A percentile compares a stretch with the other conserved stretches of the same genome.
These are phyloP conservation scores for Telmatochromis sp. DNA, from an alignment of 2,113 vertebrate genomes.

Conservation along the genomic window DNA sequence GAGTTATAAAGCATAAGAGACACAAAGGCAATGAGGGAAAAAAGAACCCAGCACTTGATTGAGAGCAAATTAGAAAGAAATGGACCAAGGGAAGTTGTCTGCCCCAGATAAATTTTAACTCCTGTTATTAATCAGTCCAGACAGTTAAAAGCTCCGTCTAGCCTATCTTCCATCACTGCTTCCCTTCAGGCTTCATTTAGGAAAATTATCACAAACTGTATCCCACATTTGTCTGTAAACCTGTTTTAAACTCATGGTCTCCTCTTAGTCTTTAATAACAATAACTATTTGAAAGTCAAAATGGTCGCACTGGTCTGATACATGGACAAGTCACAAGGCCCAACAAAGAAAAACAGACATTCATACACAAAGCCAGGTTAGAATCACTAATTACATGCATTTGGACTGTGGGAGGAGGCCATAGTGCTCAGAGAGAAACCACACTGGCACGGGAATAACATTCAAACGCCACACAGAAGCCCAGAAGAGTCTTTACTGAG, in stretches of 20 bases:
- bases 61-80: background rate
- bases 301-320: background rate
- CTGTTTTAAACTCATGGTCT: background rate
- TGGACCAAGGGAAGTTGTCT: background rate
- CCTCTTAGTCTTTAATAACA: background rate
- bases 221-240: background rate
- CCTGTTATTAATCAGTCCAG: background rate
- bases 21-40: background rate
- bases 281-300: background rate
- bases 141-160: background rate
- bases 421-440: background rate
- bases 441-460: background rate
- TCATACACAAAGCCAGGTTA: background rate
- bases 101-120: constrained; percentile 9
- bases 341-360: background rate
- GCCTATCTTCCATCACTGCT: background rate
- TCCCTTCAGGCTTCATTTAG: background rate
- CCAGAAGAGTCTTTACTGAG: background rate
- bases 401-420: background rate
- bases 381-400: background rate
- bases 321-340: background rate
- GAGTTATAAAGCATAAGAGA: background rate
- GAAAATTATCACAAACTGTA: background rate
- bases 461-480: background rate
- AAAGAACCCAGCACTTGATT: background rate